These are phyloP conservation scores for Steinernema carpocapsae DNA, from an alignment of 2,888 invertebrate species.

Conservation along the genomic window DNA sequence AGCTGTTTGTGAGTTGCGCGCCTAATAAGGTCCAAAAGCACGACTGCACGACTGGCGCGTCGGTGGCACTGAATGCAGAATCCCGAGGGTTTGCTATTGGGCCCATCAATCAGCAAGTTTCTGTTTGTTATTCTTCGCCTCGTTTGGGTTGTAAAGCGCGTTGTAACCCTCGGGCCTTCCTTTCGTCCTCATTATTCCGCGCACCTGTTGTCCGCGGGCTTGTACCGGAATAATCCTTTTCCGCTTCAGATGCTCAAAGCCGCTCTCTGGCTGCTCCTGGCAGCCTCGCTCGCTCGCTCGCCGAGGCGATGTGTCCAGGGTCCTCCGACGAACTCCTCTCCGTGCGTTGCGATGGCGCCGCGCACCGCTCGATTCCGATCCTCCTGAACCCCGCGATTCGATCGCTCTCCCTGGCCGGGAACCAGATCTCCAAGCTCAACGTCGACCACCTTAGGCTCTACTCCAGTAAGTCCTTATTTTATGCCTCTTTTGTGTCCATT, in stretches of 20 bases:
- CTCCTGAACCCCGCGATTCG: slow-evolving; percentile 41
- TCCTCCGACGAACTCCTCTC: slow-evolving; percentile 33
- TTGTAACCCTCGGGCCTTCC: neutral
- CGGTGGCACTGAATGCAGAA: neutral
- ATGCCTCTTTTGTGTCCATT: too few relatives aligned
- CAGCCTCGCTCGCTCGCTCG: neutral
- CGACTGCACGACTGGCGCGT: neutral
- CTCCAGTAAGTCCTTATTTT: slow-evolving; percentile 10
- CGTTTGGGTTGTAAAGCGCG: slow-evolving; percentile 3
- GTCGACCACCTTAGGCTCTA: slow-evolving; percentile 39
- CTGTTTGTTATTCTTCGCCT: neutral
- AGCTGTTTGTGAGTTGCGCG: neutral
- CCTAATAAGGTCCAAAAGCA: neutral
- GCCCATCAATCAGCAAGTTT: neutral
- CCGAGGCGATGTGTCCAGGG: slow-evolving; percentile 38
- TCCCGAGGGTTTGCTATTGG: too few relatives aligned
- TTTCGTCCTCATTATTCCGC: neutral
- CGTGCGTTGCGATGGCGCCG: slow-evolving; percentile 39
- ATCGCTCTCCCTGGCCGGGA: slow-evolving; percentile 37
- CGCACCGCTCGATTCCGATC: slow-evolving; percentile 39
- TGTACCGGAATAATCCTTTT: neutral
- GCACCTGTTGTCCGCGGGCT: slow-evolving; percentile 19
- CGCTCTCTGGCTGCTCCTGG: slow-evolving; percentile 11
- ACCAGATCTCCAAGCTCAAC: slow-evolving; percentile 37
- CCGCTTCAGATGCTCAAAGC: slow-evolving; percentile 1